Evolutionary conservation across 53 echinoderm and acorn worm species (phyloP).

Genomic region (Temnopleurus reevesii): DNA sequence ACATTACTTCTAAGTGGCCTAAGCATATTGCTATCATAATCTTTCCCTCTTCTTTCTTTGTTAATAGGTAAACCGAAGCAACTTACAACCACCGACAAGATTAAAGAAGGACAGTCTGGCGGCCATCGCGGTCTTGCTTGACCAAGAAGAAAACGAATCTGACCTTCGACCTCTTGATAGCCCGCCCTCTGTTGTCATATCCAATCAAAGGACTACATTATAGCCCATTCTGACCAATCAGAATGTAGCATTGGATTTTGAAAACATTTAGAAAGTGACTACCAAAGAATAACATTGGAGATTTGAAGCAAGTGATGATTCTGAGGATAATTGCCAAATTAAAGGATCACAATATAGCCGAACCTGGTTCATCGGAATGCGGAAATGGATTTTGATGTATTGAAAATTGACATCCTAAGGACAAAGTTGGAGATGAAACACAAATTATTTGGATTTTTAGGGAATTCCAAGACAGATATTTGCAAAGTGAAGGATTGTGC

Average conservation of each 20-base stretch:
- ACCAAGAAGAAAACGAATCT: slow-evolving; percentile 79
- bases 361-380: too few relatives aligned
- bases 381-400: too few relatives aligned
- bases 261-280: neutral
- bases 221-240: slow-evolving; percentile 41
- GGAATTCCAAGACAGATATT: too few relatives aligned
- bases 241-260: neutral
- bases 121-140: slow-evolving; percentile 87
- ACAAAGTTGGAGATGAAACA: too few relatives aligned
- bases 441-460: too few relatives aligned
- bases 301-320: neutral
- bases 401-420: too few relatives aligned
- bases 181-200: slow-evolving; percentile 84
- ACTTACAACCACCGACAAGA: slow-evolving; percentile 65
- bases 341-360: too few relatives aligned
- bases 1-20: too few relatives aligned
- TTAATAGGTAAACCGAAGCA: slow-evolving; percentile 66
- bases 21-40: neutral
- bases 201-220: slow-evolving; percentile 90
- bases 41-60: neutral
- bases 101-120: slow-evolving; percentile 90
- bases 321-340: too few relatives aligned
- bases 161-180: slow-evolving; percentile 70
- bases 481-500: too few relatives aligned
- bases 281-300: neutral